Base-by-base conservation (phyloP, 2,113 vertebrate genomes). In the Aplodontia rufa region DNA sequence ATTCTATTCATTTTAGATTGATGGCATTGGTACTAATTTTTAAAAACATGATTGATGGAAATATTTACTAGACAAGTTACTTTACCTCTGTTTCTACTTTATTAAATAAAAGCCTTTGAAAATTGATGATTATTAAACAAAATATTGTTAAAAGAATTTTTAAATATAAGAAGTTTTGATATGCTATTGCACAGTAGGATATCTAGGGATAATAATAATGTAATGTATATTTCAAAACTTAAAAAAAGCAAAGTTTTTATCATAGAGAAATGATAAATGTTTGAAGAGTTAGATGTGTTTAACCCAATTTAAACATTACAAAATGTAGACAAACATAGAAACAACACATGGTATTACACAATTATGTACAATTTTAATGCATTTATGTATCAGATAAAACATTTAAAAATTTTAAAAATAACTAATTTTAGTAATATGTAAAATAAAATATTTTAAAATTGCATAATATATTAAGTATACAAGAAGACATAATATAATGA, bases 401-500 rank as follows among this genome's bases (percentile, higher is more conserved):
- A n/a, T 79, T 79, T n/a, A 55, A 17, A 79, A 79, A 37, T 22
- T n/a, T n/a, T 16, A 80, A 58, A 58, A 55, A 30, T 28, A 2
- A 28, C 10, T 60, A 55, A 55, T 80, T 81, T 13, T 8, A 82
- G 58, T 87, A 69, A 69, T 81, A 71, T 96, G 40, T 71, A 9
- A 87, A 86, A 93, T 55, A 28, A 71, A 76, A 71, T 80, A 4
- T 82, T 83, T 87, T 66, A 71, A 64, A 90, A 87, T 78, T 16
- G 19, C 76, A 58, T 0, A 58, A 6, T 87, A 74, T 85, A 24
- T 72, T 82, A 51, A 86, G 4, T 26, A 76, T n/a, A 79, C 3
- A 40, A 0, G 53, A 75, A 49, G 51, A 42, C 12, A 37, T 62
- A 80, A 26, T 79, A 78, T 37, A 90, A 66, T 71, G 20, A 12